These are phyloP conservation scores for Autographa gamma DNA, from an alignment of 2,888 invertebrate species.

Conservation along the genomic window DNA sequence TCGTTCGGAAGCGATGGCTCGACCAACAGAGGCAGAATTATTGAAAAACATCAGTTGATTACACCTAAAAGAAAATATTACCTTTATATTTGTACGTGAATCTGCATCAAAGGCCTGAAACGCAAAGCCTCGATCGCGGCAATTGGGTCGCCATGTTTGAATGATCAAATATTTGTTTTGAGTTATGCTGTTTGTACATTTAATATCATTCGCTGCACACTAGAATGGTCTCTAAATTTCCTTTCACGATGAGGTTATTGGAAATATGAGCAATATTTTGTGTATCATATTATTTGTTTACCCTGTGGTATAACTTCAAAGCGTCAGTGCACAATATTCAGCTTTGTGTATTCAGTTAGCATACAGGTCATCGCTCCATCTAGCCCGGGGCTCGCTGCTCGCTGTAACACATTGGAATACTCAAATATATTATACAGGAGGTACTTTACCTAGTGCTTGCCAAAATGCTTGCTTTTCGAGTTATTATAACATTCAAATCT, in stretches of 20 bases:
- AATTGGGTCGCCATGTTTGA: not conserved
- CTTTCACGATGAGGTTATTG: not conserved
- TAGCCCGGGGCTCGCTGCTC: constrained; percentile 11
- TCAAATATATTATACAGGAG: constrained; percentile 15
- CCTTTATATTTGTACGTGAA: not conserved
- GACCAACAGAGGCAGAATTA: too few relatives aligned
- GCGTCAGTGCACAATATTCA: constrained; percentile 14
- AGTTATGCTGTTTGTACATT: not conserved
- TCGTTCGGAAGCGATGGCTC: too few relatives aligned
- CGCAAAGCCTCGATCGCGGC: not conserved
- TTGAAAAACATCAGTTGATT: not conserved
- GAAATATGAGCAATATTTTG: not conserved
- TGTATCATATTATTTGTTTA: not conserved
- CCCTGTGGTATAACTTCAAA: not conserved
- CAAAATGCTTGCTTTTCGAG: not conserved
- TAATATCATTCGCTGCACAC: not conserved
- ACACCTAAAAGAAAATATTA: not conserved
- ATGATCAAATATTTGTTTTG: not conserved
- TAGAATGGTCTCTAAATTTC: not conserved
- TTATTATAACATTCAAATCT: not conserved
- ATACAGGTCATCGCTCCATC: constrained; percentile 18
- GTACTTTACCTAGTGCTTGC: not conserved
- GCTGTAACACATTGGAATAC: constrained; percentile 7
- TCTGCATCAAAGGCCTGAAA: constrained; percentile 1
- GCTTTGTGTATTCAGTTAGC: constrained; percentile 19